These are phyloP conservation scores for Leptoteleia sp. DNA, from an alignment of 1,140 invertebrate species.

Conservation along the genomic window DNA sequence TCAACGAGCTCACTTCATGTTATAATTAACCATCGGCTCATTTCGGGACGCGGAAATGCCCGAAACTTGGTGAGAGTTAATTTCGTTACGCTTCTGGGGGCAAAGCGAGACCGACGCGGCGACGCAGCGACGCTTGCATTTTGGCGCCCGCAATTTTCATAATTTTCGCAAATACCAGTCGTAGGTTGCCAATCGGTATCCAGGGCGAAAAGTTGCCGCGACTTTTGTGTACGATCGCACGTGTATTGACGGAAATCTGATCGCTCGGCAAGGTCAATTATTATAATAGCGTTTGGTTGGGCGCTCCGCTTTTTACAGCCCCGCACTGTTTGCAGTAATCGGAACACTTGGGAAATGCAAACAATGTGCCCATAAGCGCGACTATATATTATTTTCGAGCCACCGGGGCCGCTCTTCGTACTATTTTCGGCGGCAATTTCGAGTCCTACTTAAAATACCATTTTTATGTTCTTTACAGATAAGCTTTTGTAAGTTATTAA, in stretches of 20 bases:
- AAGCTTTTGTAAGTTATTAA: constrained; percentile 42
- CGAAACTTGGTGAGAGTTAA: constrained; percentile 35
- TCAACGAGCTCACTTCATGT: constrained; percentile 70
- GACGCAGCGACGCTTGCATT: not conserved
- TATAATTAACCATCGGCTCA: constrained; percentile 72
- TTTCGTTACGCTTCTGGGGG: constrained; percentile 30
- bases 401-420: not conserved
- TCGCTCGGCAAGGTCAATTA: constrained; percentile 28
- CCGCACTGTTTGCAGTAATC: constrained; percentile 15
- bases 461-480: constrained; percentile 57
- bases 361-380: constrained; percentile 20
- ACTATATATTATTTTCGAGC: constrained; percentile 37
- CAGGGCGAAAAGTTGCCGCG: constrained; percentile 3
- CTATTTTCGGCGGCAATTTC: constrained; percentile 39
- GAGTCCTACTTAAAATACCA: constrained; percentile 41
- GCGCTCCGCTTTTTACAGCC: constrained; percentile 16
- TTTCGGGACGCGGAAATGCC: constrained; percentile 45
- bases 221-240: constrained; percentile 28
- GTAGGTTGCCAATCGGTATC: constrained; percentile 1
- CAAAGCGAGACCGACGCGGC: constrained; percentile 3
- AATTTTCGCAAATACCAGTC: constrained; percentile 29
- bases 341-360: constrained; percentile 41
- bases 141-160: constrained; percentile 39
- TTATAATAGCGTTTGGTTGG: constrained; percentile 18
- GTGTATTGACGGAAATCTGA: constrained; percentile 33